Evolutionary conservation across 2,888 invertebrate genomes (phyloP).

Genomic region (Noctua janthina): DNA sequence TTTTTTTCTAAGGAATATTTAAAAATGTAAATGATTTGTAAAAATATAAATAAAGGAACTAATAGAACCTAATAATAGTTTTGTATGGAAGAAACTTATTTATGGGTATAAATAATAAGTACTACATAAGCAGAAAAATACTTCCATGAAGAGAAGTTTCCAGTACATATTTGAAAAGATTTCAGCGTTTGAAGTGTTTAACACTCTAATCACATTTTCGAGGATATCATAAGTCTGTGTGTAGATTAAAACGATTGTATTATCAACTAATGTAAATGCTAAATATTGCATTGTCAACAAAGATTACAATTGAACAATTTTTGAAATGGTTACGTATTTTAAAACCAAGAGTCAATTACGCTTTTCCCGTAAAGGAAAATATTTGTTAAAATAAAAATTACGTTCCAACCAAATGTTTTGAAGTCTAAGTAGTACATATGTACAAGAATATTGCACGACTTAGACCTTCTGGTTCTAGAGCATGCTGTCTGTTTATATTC

Average conservation of each 20-base stretch:
- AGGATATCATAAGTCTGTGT: slow-evolving; percentile 24
- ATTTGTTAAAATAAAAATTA: background rate
- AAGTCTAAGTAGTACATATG: background rate
- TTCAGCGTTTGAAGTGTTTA: background rate
- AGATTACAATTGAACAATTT: slow-evolving; percentile 20
- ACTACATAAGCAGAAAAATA: too few species aligned
- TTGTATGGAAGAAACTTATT: background rate
- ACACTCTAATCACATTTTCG: slow-evolving; percentile 12
- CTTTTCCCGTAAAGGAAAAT: background rate
- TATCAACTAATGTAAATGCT: slow-evolving; percentile 44
- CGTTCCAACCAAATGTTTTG: background rate
- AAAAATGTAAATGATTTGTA: too few species aligned
- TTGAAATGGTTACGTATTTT: background rate
- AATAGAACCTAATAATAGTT: background rate
- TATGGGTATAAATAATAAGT: too few species aligned
- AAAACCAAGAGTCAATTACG: background rate
- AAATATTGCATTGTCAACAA: slow-evolving; percentile 33
- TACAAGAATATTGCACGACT: background rate
- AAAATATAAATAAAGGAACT: too few species aligned
- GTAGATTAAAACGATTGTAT: slow-evolving; percentile 40
- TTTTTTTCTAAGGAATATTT: too few species aligned
- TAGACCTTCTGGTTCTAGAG: background rate
- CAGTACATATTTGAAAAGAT: background rate
- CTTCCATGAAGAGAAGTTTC: background rate
- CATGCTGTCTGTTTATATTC: background rate